phyloP scores from a whole-genome alignment of 1,140 invertebrate species.

The Drosophila fuyamai region DNA sequence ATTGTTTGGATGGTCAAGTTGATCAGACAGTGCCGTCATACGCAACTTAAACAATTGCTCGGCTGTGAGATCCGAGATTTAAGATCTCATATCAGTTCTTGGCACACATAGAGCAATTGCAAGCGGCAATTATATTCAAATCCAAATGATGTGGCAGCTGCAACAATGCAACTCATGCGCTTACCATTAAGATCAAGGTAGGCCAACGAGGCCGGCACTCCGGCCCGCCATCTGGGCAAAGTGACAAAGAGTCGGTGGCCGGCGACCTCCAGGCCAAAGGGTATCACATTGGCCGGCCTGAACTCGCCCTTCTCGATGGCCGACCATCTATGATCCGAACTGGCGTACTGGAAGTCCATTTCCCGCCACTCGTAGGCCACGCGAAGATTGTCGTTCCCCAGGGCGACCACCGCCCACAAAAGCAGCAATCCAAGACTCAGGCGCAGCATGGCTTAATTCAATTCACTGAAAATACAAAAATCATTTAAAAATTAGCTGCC shows the following conservation, averaged over 20 bases:
- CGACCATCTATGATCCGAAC: constrained; percentile 85
- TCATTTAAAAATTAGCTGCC: constrained; percentile 18
- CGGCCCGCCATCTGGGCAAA: constrained; percentile 90
- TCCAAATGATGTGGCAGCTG: constrained; percentile 20
- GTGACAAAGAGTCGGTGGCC: constrained; percentile 89
- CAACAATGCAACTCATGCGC: constrained; percentile 53
- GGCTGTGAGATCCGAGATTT: constrained; percentile 26
- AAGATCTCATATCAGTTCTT: constrained; percentile 46
- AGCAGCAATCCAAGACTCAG: constrained; percentile 27
- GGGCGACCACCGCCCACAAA: constrained; percentile 42
- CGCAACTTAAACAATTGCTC: constrained; percentile 43
- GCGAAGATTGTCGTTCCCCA: constrained; percentile 87
- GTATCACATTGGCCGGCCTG: constrained; percentile 89
- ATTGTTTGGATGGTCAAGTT: constrained; percentile 47
- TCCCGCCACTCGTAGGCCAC: constrained; percentile 90
- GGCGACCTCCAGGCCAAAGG: constrained; percentile 89
- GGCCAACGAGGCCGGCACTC: constrained; percentile 90
- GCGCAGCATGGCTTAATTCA: constrained; percentile 43
- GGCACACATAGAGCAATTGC: constrained; percentile 50
- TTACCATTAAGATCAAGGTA: constrained; percentile 90
- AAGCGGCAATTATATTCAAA: constrained; percentile 33
- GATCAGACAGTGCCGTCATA: constrained; percentile 19
- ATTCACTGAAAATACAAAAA: constrained; percentile 37
- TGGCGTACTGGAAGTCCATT: constrained; percentile 89
- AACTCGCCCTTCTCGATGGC: constrained; percentile 86